Base-by-base conservation (phyloP, 2,888 invertebrate species). In the Leptopterna dolabrata region DNA sequence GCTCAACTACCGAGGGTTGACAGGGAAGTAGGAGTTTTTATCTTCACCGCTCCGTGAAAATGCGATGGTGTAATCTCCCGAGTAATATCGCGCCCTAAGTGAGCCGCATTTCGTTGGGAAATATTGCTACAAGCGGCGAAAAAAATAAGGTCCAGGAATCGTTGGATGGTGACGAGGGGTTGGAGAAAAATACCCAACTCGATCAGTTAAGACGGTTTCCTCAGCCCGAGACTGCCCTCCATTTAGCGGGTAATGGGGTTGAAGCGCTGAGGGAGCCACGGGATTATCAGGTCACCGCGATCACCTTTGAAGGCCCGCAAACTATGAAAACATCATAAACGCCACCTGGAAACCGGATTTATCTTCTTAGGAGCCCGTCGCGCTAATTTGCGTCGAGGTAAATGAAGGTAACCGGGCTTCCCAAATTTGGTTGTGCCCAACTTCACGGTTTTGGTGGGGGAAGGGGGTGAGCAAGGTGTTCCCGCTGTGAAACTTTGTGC, bases 21-120 rank as follows among this genome's bases (percentile, higher is more conserved):
- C 63, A 24, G 63, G 6, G 63, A 63, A 63, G 63, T 63, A 63
- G 63, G 63, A 63, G 63, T 36, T 63, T 51, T 63, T 63, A 63
- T 63, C 63, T 19, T 27, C 24, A 0, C 24, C 9, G 63, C 63
- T 63, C 63, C 9, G 24, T 24, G 63, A 63, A 63, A 63, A 24
- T 63, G 63, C 63, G 63, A 24, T 63, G 63, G 24, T 63, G 63
- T 63, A 63, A 63, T 63, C 63, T 63, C 19, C 63, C 63, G 63
- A 63, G 63, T 63, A 63, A 63, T 63, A 63, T 63, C 63, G 63
- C 24, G 63, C 63, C 63, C 63, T 63, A 63, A 63, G 63, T 27
- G 63, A 63, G 63, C 27, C 63, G 63, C 63, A 24, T 63, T 63
- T 63, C 63, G 19, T 7, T 19, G 63, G 24, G 19, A 63, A 63